Conservation (phyloP, 23 tunicate genomes). For the Clavelina lepadiformis region DNA sequence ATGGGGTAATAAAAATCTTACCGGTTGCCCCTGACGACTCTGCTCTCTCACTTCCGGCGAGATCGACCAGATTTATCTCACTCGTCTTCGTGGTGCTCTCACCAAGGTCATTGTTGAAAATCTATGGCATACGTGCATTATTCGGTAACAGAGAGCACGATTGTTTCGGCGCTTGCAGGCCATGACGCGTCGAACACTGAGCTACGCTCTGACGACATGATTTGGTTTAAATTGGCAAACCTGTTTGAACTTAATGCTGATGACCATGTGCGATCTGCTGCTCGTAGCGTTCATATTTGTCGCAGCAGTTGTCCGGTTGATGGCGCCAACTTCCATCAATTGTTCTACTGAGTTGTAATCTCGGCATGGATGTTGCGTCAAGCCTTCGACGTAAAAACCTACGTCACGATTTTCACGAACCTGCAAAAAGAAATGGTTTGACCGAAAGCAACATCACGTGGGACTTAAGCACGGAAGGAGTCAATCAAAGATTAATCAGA, state of each 20-base stretch:
- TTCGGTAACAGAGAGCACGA: no score
- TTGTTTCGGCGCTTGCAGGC: no score
- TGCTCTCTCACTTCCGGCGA: conserved; percentile 85
- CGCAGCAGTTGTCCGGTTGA: conserved; percentile 67
- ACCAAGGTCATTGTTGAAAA: conserved; percentile 60
- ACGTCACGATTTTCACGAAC: conserved; percentile 45
- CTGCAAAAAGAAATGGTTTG: conserved; percentile 5
- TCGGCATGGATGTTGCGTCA: conserved; percentile 64
- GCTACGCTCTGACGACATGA: no score
- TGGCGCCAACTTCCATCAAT: conserved; percentile 56
- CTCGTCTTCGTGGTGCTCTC: conserved; percentile 78
- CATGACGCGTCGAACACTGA: no score
- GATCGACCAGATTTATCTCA: conserved; percentile 71
- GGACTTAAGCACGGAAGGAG: background rate
- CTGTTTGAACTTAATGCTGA: conserved; percentile 68
- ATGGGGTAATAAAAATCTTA: no score
- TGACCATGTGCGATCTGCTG: conserved; percentile 77
- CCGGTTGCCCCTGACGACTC: conserved; percentile 72
- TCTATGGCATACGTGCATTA: conserved; percentile 27
- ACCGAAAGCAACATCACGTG: background rate
- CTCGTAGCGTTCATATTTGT: conserved; percentile 86
- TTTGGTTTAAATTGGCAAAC: no score
- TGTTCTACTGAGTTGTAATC: conserved; percentile 47
- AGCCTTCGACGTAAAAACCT: conserved; percentile 61
- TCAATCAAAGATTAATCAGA: background rate